A percentile compares a stretch with the other conserved stretches of the same genome.
These are phyloP conservation scores for Tipula confusa DNA, from an alignment of 2,888 invertebrate genomes.

Conservation along the genomic window DNA sequence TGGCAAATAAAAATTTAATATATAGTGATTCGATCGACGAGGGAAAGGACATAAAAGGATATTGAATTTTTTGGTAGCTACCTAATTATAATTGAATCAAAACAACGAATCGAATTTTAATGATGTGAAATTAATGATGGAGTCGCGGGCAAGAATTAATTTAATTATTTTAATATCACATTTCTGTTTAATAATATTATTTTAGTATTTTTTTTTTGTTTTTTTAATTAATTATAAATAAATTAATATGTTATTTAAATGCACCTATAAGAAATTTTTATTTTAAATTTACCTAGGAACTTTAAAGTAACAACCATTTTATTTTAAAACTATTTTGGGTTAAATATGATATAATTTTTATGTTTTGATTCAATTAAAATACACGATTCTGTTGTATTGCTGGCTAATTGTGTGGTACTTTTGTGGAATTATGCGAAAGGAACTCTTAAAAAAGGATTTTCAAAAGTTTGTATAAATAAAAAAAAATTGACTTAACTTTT, in stretches of 20 bases:
- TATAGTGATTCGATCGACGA: not conserved
- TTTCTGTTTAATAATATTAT: not conserved
- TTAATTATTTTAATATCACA: constrained; percentile 9
- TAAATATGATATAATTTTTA: not conserved
- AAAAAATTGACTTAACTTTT: not conserved
- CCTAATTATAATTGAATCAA: not conserved
- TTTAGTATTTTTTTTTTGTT: not conserved
- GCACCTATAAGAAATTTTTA: not conserved
- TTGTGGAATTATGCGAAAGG: not conserved
- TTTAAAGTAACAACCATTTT: constrained; percentile 8
- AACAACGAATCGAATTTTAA: not conserved
- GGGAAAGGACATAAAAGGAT: not conserved
- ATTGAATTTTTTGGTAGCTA: not conserved
- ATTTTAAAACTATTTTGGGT: not conserved
- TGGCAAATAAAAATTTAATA: constrained; percentile 17
- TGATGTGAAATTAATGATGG: not conserved
- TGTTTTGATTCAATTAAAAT: not conserved
- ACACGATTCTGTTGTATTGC: not conserved
- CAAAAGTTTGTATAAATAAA: not conserved
- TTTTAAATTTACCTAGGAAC: not conserved
- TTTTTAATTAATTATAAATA: not conserved
- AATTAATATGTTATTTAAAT: not conserved
- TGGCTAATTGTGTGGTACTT: not conserved
- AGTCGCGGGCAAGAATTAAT: constrained; percentile 8
- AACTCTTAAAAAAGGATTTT: not conserved